These are phyloP conservation scores for Apostichopus leukothele DNA, from an alignment of 53 echinoderm and acorn worm species.

Conservation along the genomic window DNA sequence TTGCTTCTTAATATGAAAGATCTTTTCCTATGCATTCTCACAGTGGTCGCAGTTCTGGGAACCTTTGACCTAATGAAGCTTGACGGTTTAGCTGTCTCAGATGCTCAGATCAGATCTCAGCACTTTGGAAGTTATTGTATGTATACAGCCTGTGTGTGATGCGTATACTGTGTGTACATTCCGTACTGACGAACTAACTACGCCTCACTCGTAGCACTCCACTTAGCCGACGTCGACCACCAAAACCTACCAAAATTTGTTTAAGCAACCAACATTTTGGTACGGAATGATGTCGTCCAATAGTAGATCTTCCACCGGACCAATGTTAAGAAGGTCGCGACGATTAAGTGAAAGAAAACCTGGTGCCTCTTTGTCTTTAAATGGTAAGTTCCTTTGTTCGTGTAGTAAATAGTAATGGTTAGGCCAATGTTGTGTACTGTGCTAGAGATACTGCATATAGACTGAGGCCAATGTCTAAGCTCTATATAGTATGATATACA, in stretches of 20 bases:
- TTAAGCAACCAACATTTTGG: slow-evolving; percentile 28
- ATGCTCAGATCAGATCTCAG: background rate
- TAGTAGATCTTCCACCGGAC: slow-evolving; percentile 82
- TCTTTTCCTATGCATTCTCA: too few relatives aligned
- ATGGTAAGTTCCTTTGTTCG: slow-evolving; percentile 66
- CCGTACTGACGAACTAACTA: slow-evolving; percentile 28
- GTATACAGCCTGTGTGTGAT: background rate
- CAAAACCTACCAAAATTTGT: slow-evolving; percentile 47
- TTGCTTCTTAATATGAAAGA: too few relatives aligned
- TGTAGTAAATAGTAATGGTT: slow-evolving; percentile 8
- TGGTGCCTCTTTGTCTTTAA: slow-evolving; percentile 94
- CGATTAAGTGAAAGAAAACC: slow-evolving; percentile 91
- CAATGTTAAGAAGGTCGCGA: slow-evolving; percentile 88
- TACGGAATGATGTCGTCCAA: slow-evolving; percentile 70
- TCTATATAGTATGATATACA: too few relatives aligned
- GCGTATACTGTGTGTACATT: background rate
- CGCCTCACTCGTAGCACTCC: slow-evolving; percentile 30
- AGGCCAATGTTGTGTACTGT: background rate
- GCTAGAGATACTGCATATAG: too few relatives aligned
- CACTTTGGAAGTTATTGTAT: background rate
- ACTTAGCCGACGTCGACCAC: slow-evolving; percentile 18
- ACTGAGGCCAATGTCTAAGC: too few relatives aligned
- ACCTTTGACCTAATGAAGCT: background rate
- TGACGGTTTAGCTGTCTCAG: background rate
- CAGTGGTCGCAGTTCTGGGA: background rate